Base-by-base conservation (phyloP, 1,140 invertebrate species). In the Bombus superbus region DNA sequence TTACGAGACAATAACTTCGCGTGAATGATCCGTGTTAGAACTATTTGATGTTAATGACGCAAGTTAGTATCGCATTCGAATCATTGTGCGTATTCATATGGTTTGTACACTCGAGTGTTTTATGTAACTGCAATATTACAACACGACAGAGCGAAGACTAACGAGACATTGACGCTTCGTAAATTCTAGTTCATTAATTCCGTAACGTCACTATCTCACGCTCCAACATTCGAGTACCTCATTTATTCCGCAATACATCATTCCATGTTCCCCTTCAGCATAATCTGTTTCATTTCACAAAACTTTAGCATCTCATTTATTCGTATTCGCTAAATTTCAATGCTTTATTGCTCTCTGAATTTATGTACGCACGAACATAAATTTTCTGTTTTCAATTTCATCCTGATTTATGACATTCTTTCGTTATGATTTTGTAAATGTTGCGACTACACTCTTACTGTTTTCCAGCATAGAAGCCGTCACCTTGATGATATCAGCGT, bases 161-260 rank as follows among this genome's bases (percentile, higher is more conserved):
- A 57, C 47, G 74, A 76, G 35, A 38, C 32, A 57, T 76, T 76
- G 47, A 57, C 57, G 47, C 32, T 38, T 57, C 47, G 32, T 35
- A 53, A 53, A 75, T 53, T 35, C 42, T 47, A 74, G 72, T 42
- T 72, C 69, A 40, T 72, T 40, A 42, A 40, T 72, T 13, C 69
- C 40, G 69, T n/a, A 72, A 72, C 40, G 40, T 72, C 13, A 10
- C 38, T 42, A 32, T 42, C 69, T 72, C 40, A n/a, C 42, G 42
- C 8, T 47, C 25, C 40, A n/a, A n/a, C n/a, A 57, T 53, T 75
- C 11, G 44, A 75, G 44, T 75, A 76, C 35, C 35, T 76, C 53
- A 59, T 59, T 75, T 35, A 53, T 75, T 75, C 72, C n/a, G n/a
- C 25, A 44, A 74, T 47, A 42, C 71, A 72, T 40, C 71, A 38